A percentile compares a stretch with the other conserved stretches of the same genome.
Evolutionary conservation across 2,113 vertebrate species (phyloP).

Genomic region (Choloepus hoffmanni): DNA sequence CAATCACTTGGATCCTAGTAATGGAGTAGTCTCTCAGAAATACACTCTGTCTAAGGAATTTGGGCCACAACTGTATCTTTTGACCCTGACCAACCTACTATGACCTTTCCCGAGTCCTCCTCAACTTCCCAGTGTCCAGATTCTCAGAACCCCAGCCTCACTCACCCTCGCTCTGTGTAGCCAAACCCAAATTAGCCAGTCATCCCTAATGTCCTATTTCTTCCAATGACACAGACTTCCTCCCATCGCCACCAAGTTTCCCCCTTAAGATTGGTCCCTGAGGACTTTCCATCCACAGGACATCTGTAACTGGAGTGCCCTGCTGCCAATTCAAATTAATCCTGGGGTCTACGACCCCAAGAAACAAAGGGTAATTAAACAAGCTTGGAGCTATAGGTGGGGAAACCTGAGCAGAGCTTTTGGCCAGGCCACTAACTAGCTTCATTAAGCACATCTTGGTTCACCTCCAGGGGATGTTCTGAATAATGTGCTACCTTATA

Average conservation of each 20-base stretch:
- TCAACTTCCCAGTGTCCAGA: background rate
- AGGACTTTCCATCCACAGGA: background rate
- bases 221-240: background rate
- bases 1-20: background rate
- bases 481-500: background rate
- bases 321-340: slow-evolving; percentile 41
- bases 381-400: background rate
- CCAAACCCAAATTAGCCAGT: background rate
- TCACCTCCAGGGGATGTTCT: background rate
- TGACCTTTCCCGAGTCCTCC: background rate
- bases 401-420: background rate
- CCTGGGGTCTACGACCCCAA: background rate
- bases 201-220: background rate
- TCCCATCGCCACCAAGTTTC: background rate
- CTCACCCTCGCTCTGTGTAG: background rate
- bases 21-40: background rate
- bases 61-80: background rate
- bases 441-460: slow-evolving; percentile 22
- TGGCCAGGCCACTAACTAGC: background rate
- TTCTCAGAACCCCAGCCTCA: background rate
- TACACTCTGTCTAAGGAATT: background rate
- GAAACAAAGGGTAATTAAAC: background rate
- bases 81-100: background rate
- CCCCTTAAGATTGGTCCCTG: background rate
- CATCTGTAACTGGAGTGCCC: background rate